Percentiles rank a stretch among this genome's conserved stretches.
phyloP scores from a whole-genome alignment of 1,140 invertebrate species.

The Drosophila biarmipes region DNA sequence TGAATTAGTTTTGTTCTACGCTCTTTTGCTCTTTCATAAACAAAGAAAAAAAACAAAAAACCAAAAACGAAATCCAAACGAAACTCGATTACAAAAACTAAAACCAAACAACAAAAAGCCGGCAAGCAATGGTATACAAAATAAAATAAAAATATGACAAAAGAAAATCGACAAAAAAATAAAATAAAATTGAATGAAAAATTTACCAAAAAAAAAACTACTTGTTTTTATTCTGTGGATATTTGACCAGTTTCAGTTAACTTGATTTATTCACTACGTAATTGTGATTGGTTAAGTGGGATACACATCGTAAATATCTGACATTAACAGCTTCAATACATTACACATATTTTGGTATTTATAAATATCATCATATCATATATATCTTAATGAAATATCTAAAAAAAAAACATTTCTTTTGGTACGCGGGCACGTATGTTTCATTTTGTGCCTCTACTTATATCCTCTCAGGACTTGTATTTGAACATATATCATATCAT shows the following conservation, averaged over 20 bases:
- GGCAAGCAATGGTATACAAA: slow-evolving; percentile 76
- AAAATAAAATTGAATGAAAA: slow-evolving; percentile 67
- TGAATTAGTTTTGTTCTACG: slow-evolving; percentile 83
- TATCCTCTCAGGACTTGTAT: slow-evolving; percentile 2
- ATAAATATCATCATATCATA: slow-evolving; percentile 1
- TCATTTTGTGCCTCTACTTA: neutral
- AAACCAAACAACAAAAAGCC: slow-evolving; percentile 53
- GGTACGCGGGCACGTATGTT: slow-evolving; percentile 33
- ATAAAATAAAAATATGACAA: slow-evolving; percentile 50
- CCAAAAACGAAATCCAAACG: slow-evolving; percentile 34
- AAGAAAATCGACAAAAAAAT: slow-evolving; percentile 48
- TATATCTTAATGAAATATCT: neutral
- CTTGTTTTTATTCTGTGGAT: slow-evolving; percentile 4
- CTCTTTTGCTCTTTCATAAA: slow-evolving; percentile 84
- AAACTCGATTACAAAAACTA: slow-evolving; percentile 41
- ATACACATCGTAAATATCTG: slow-evolving; percentile 15
- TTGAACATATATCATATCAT: slow-evolving; percentile 9
- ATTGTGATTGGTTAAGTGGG: slow-evolving; percentile 15
- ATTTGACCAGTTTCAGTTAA: slow-evolving; percentile 7
- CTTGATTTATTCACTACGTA: slow-evolving; percentile 37
- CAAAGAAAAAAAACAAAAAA: slow-evolving; percentile 42
- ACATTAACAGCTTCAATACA: slow-evolving; percentile 21
- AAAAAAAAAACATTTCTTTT: slow-evolving; percentile 1
- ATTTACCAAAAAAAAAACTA: slow-evolving; percentile 12
- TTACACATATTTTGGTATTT: slow-evolving; percentile 17